Percentiles rank a stretch among this genome's conserved stretches.
Evolutionary conservation across 2,888 invertebrate species (phyloP).

Genomic region (Cheilosia variabilis): DNA sequence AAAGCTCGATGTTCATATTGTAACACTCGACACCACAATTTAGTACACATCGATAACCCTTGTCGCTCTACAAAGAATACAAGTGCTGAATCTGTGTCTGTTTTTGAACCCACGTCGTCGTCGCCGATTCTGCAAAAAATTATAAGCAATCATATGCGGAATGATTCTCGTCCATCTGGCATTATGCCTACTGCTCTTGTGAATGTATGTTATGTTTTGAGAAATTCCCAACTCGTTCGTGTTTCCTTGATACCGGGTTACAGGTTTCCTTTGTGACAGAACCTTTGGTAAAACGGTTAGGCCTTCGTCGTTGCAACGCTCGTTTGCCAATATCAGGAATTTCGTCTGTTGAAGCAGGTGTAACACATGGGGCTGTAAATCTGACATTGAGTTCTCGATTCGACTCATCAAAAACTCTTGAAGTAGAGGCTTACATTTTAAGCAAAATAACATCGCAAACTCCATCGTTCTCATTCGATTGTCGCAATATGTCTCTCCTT

Average conservation of each 20-base stretch:
- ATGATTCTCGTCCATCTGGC: not conserved
- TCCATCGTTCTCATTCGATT: not conserved
- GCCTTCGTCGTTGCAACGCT: constrained; percentile 14
- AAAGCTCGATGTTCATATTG: too few species aligned
- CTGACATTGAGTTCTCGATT: constrained; percentile 2
- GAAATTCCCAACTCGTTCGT: constrained; percentile 11
- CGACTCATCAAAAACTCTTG: constrained; percentile 2
- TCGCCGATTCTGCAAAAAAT: not conserved
- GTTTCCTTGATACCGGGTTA: constrained; percentile 15
- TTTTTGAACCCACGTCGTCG: too few species aligned
- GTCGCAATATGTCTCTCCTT: not conserved
- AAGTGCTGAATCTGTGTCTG: too few species aligned
- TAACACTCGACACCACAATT: too few species aligned
- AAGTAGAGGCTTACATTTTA: constrained; percentile 10
- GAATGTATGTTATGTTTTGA: not conserved
- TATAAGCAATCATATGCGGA: not conserved
- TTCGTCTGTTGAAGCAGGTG: constrained; percentile 13
- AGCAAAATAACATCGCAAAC: too few species aligned
- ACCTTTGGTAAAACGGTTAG: constrained; percentile 13
- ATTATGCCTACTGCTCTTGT: constrained; percentile 20
- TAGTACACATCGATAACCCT: too few species aligned
- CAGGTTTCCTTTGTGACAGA: constrained; percentile 29
- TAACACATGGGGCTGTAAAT: constrained; percentile 18
- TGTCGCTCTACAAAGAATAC: too few species aligned
- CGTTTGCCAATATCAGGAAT: constrained; percentile 3